Conservation (phyloP, 2,797 vertebrate species). For the Lithobates sylvaticus region DNA sequence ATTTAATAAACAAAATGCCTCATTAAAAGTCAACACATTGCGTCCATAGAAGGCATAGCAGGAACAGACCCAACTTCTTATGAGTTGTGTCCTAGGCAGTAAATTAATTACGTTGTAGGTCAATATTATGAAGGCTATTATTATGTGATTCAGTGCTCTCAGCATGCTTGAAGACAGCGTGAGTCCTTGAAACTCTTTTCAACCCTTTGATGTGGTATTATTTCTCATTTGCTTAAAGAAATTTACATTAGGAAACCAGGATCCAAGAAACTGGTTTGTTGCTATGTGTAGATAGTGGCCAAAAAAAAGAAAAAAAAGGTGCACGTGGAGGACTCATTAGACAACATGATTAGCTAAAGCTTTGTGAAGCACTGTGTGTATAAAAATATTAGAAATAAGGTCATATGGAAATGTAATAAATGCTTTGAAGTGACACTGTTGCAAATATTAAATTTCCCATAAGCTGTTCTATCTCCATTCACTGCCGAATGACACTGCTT, state of each 20-base stretch:
- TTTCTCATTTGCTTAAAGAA: conserved; percentile 23
- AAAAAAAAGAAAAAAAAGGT: background rate
- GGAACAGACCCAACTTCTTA: conserved; percentile 6
- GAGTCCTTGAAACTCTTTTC: conserved; percentile 44
- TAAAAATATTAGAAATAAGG: no score
- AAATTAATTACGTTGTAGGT: conserved; percentile 56
- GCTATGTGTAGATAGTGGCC: background rate
- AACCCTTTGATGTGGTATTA: conserved; percentile 6
- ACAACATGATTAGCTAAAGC: no score
- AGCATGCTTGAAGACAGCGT: conserved; percentile 38
- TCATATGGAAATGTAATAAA: no score
- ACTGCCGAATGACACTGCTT: no score
- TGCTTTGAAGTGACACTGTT: no score
- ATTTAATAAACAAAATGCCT: conserved; percentile 21
- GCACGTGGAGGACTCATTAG: no score
- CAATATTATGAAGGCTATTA: conserved; percentile 56
- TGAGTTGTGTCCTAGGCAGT: conserved; percentile 18
- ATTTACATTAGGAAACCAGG: conserved; percentile 14
- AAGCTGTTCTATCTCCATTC: no score
- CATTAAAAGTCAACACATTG: conserved; percentile 53
- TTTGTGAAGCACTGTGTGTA: no score
- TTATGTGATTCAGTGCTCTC: conserved; percentile 41
- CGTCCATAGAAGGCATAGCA: conserved; percentile 17
- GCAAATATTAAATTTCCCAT: no score
- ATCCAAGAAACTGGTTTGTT: background rate